phyloP scores from a whole-genome alignment of 2,113 vertebrate genomes.

The Halcyon malimbica region DNA sequence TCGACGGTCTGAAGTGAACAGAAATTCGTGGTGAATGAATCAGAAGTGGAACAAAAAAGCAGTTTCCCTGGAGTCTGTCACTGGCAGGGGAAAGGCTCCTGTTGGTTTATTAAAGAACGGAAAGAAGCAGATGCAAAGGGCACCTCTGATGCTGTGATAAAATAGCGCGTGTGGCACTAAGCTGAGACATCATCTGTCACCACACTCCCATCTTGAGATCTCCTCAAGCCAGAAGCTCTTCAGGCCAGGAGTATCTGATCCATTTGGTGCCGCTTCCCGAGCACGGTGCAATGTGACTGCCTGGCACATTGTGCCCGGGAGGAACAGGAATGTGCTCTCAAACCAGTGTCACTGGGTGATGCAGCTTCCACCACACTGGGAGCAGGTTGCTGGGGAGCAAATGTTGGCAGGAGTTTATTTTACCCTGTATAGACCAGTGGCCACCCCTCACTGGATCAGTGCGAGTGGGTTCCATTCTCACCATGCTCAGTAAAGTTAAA shows the following conservation, averaged over 20 bases:
- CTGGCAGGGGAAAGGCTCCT: neutral
- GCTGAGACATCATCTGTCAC: neutral
- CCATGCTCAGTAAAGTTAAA: neutral
- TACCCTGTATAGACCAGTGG: neutral
- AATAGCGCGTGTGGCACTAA: neutral
- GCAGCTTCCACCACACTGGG: neutral
- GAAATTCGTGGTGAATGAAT: neutral
- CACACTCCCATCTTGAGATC: neutral
- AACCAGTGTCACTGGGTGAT: neutral
- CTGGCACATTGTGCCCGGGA: neutral
- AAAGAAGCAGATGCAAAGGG: neutral
- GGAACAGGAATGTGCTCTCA: neutral
- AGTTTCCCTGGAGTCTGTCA: neutral
- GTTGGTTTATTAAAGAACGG: neutral
- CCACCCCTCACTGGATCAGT: neutral
- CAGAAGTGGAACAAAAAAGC: neutral
- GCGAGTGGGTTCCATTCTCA: neutral
- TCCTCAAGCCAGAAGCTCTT: neutral
- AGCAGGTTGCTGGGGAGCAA: fast-evolving
- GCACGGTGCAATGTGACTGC: neutral
- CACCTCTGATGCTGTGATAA: neutral
- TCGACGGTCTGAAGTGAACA: neutral
- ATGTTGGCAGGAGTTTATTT: neutral
- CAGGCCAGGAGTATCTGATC: neutral
- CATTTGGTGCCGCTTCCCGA: neutral